Base-by-base conservation (phyloP, 2,113 vertebrate species). In the Ptilonorhynchus violaceus region DNA sequence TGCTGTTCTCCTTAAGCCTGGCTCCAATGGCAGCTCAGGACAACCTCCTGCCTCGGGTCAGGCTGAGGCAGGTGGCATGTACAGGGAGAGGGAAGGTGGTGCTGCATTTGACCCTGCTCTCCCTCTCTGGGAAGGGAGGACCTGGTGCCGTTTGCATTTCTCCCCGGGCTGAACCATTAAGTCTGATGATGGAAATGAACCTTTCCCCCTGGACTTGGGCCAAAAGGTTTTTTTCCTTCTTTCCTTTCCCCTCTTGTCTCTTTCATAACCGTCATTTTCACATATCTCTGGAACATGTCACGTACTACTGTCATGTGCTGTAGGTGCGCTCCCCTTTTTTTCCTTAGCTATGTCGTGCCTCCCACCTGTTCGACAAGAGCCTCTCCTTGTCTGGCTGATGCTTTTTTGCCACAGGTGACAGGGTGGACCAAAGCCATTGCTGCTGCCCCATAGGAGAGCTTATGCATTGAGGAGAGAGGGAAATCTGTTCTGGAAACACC, bases 131-230 rank as follows among this genome's bases (percentile, higher is more conserved):
- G 25, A 84, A 76, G 85, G 88, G 72, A 91, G 80, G 53, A 78
- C 79, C 76, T 2, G n/a, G 27, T 84, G 74, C 46, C 2, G 10
- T 92, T 89, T 92, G 73, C 68, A 58, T 96, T 92, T 95, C 80
- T 96, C 62, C 86, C 50, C 76, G 56, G 80, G 80, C 86, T 89
- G 89, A 96, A 62, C 88, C 53, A 89, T 93, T 59, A 91, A 84
- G 68, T 95, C 56, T 87, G 85, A 91, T 92, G 93, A 95, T 60
- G 95, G 92, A 93, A 96, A 82, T 79, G 88, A 94, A 95, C 92
- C 93, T 94, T 96, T 89, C 82, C 56, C 73, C 60, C 53, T 94
- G 95, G 95, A 87, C 7, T 3, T 0, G 6, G 33, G 95, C 95
- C 96, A 96, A 92, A n/a, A 64, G 13, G 31, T 25, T 80, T 63